Evolutionary conservation across 2,888 invertebrate species (phyloP).

Genomic region (Crocallis elinguaria): DNA sequence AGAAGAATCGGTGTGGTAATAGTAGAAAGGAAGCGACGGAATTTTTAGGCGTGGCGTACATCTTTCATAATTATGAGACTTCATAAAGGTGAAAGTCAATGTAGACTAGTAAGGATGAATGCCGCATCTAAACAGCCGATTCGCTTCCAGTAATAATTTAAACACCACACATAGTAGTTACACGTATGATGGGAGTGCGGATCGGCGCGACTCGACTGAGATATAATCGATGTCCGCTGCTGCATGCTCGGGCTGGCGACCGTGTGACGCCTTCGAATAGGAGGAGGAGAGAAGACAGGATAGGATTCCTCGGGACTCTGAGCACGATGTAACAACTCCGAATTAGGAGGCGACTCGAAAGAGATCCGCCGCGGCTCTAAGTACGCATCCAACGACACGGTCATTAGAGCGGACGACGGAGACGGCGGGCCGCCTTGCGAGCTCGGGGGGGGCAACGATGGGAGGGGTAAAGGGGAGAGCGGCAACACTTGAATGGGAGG

Average conservation of each 20-base stretch:
- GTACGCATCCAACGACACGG: conserved; percentile 93
- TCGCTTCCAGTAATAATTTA: conserved; percentile 12
- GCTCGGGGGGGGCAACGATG: conserved; percentile 59
- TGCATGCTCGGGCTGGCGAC: conserved; percentile 78
- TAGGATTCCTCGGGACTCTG: conserved; percentile 92
- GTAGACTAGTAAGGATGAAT: background rate
- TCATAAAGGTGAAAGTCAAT: background rate
- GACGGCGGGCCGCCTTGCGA: conserved; percentile 86
- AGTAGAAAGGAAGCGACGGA: conserved; percentile 1
- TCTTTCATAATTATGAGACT: background rate
- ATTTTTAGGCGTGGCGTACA: conserved; percentile 11
- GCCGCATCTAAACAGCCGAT: conserved; percentile 14
- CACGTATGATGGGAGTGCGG: conserved; percentile 95
- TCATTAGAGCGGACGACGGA: conserved; percentile 93
- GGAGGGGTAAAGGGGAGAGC: conserved; percentile 77
- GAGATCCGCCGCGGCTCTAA: conserved; percentile 93
- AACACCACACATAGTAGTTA: conserved; percentile 80
- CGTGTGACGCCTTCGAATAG: conserved; percentile 88
- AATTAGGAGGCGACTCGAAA: conserved; percentile 90
- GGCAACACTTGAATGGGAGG: conserved; percentile 86
- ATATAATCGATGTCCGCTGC: conserved; percentile 90
- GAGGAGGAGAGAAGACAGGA: conserved; percentile 93
- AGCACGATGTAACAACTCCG: conserved; percentile 87
- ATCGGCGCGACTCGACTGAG: conserved; percentile 89
- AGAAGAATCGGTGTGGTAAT: conserved; percentile 23